A percentile compares a stretch with the other conserved stretches of the same genome.
Conservation (phyloP, 2,888 invertebrate species). For the Limnephilus rhombicus region DNA sequence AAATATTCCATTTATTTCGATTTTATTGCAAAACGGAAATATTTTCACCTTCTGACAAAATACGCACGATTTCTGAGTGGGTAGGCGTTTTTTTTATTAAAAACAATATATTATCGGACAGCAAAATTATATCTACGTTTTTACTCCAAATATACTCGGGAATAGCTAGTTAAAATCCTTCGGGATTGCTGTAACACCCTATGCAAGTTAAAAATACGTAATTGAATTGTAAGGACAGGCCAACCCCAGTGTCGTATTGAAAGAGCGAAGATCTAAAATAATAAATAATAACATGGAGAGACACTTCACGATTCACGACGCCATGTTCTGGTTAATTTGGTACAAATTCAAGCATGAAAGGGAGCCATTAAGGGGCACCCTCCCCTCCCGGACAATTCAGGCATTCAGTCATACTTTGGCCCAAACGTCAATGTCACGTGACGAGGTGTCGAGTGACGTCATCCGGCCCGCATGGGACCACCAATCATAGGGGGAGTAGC, state of each 20-base stretch:
- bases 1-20: too few species aligned
- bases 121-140: too few species aligned
- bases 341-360: background rate
- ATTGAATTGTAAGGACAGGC: background rate
- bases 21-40: too few species aligned
- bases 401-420: background rate
- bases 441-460: constrained; percentile 1
- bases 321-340: background rate
- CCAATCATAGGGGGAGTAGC: background rate
- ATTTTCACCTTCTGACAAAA: too few species aligned
- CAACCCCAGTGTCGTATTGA: background rate
- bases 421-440: background rate
- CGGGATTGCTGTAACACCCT: too few species aligned
- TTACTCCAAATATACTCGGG: too few species aligned
- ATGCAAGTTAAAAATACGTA: background rate
- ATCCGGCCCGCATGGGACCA: background rate
- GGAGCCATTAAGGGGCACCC: background rate
- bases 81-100: too few species aligned
- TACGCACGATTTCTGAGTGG: too few species aligned
- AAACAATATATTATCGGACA: too few species aligned
- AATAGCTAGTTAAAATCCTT: too few species aligned
- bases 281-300: background rate
- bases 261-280: background rate
- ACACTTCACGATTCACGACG: background rate
- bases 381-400: background rate